Evolutionary conservation across 2,797 vertebrate genomes (phyloP).

Genomic region (Champsocephalus gunnari): DNA sequence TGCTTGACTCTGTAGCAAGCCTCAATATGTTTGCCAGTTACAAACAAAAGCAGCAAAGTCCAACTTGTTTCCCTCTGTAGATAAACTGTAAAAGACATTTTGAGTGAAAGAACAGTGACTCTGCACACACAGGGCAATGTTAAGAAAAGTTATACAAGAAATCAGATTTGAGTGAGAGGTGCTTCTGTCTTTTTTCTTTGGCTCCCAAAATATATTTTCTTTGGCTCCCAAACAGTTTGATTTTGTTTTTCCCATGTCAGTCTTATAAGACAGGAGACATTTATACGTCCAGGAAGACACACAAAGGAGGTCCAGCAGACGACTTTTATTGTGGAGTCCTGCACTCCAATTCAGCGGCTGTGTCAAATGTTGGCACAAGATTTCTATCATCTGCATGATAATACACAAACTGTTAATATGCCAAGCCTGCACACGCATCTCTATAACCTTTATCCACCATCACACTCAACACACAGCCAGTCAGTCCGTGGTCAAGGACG

Average conservation of each 20-base stretch:
- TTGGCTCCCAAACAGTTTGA: slow-evolving; percentile 33
- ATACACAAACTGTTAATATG: slow-evolving; percentile 36
- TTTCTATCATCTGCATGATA: slow-evolving; percentile 48
- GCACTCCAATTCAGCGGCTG: slow-evolving; percentile 37
- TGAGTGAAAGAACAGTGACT: slow-evolving; percentile 39
- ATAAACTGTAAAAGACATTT: slow-evolving; percentile 50
- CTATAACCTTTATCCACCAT: slow-evolving; percentile 25
- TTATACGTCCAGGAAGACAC: slow-evolving; percentile 48
- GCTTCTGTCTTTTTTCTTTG: slow-evolving; percentile 28
- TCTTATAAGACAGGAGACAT: slow-evolving; percentile 52
- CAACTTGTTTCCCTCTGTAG: slow-evolving; percentile 6
- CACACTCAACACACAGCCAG: slow-evolving; percentile 16
- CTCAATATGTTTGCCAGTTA: slow-evolving; percentile 28
- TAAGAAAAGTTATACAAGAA: too few species aligned
- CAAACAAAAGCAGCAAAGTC: slow-evolving; percentile 13
- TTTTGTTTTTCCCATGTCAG: slow-evolving; percentile 36
- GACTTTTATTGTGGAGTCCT: slow-evolving; percentile 55
- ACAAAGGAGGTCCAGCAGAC: slow-evolving; percentile 33
- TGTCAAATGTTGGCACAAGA: slow-evolving; percentile 56
- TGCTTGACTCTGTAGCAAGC: slow-evolving; percentile 43
- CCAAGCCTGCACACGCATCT: slow-evolving; percentile 28
- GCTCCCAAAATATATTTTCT: slow-evolving; percentile 18
- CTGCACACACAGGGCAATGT: not conserved
- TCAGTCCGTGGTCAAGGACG: slow-evolving; percentile 60
- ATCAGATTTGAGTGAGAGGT: slow-evolving; percentile 18